Conservation (phyloP, 2,888 invertebrate species). For the Eulithis prunata region DNA sequence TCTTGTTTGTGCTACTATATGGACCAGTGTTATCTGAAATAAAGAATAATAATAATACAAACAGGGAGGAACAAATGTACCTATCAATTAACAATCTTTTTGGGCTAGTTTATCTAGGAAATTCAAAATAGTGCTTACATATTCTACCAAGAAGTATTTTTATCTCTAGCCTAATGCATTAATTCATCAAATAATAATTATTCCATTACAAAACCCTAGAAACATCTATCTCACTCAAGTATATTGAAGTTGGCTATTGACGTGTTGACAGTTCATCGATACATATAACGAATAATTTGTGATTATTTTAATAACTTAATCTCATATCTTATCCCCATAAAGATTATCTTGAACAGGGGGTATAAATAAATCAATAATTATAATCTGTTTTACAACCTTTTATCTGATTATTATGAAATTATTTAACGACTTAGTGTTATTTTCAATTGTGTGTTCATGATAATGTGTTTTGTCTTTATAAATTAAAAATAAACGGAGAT, state of each 20-base stretch:
- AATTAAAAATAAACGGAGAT: too few relatives aligned
- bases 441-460: not conserved
- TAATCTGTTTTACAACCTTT: conserved; percentile 23
- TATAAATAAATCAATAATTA: conserved; percentile 31
- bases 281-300: not conserved
- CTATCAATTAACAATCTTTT: not conserved
- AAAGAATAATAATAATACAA: not conserved
- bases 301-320: conserved; percentile 18
- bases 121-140: not conserved
- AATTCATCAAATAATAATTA: conserved; percentile 13
- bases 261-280: conserved; percentile 9
- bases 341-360: conserved; percentile 35
- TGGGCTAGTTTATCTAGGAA: not conserved
- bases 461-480: not conserved
- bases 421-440: not conserved
- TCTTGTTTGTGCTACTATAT: too few relatives aligned
- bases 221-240: not conserved
- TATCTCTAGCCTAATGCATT: conserved; percentile 1
- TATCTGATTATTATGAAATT: conserved; percentile 23
- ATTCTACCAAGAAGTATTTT: not conserved
- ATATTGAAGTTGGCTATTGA: conserved; percentile 7
- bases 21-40: too few relatives aligned
- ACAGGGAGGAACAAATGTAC: not conserved
- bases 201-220: not conserved
- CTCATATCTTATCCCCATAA: conserved; percentile 21